Evolutionary conservation across 1,140 invertebrate species (phyloP), one percentile per base, ranked within the genome.

Genomic region (Heliconius himera): DNA sequence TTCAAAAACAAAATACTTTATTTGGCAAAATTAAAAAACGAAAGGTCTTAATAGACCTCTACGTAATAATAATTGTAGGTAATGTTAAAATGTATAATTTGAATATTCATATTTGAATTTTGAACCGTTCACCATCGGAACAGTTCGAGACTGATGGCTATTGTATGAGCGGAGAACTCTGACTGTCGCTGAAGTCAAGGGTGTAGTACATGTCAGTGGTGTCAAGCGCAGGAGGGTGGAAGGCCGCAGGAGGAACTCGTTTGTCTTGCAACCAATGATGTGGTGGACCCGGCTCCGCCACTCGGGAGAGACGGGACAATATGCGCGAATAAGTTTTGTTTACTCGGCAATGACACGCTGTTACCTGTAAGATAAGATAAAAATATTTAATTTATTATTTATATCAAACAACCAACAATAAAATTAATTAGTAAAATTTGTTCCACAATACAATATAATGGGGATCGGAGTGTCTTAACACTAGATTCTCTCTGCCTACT

Each of bases 141-240:
- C 89, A 90, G 91, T 92, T 89, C 90, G 82, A 73, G 54, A 92
- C 85, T 90, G 89, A 90, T 90, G 88, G 93, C 95, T 96, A 96
- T 95, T 96, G 96, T 85, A 97, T 97, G 83, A 97, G 94, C 8
- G 96, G 96, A 29, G 96, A 96, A 86, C 95, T 96, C 90, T 96
- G 96, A 84, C 96, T 96, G 92, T 96, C 96, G 87, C 96, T 96
- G 93, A 97, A 96, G 91, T 97, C 96, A 80, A 97, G 94, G 41
- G 96, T 96, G 93, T 96, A 97, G 91, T 96, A 97, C 96, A 97
- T 96, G 81, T 97, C 96, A 46, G 96, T 95, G 87, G 96, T 96
- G 88, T 96, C 96, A 83, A 96, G 89, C 84, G 92, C 79, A 11
- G 89, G 85, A 8, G 87, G 83, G 13, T 85, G 87, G 74, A 84